These are phyloP conservation scores for Scarus forsteni DNA, from an alignment of 2,797 vertebrate species.

Conservation along the genomic window DNA sequence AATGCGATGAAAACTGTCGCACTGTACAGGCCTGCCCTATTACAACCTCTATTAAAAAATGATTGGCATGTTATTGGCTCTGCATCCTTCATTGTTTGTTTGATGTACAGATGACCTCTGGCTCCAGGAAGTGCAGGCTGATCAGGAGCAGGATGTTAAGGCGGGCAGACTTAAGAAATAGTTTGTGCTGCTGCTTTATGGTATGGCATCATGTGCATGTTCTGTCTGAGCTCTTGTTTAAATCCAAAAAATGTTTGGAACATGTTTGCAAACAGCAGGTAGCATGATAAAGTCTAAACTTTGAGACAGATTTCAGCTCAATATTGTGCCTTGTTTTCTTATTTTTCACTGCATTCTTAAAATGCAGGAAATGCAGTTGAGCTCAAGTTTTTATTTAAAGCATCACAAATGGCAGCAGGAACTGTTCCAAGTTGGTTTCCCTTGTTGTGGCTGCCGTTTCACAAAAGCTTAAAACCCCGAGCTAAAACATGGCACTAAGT, in stretches of 20 bases:
- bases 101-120: slow-evolving; percentile 55
- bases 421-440: not conserved
- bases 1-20: too few relatives aligned
- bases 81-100: slow-evolving; percentile 48
- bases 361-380: not conserved
- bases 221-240: slow-evolving; percentile 4
- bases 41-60: slow-evolving; percentile 27
- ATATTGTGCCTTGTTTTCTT: not conserved
- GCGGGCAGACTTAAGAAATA: slow-evolving; percentile 45
- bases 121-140: slow-evolving; percentile 59
- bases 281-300: not conserved
- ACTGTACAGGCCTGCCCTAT: too few relatives aligned
- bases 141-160: slow-evolving; percentile 67
- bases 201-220: not conserved
- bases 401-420: not conserved
- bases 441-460: slow-evolving; percentile 9
- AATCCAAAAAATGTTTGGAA: fast-evolving
- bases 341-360: not conserved
- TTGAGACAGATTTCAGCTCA: not conserved
- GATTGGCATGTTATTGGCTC: slow-evolving; percentile 69
- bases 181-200: slow-evolving; percentile 18
- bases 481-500: slow-evolving; percentile 36
- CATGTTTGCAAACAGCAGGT: not conserved
- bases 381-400: not conserved
- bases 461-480: not conserved